Percentiles rank a stretch among this genome's conserved stretches.
Conservation (phyloP, 2,113 vertebrate species). For the Chloropsis hardwickii region DNA sequence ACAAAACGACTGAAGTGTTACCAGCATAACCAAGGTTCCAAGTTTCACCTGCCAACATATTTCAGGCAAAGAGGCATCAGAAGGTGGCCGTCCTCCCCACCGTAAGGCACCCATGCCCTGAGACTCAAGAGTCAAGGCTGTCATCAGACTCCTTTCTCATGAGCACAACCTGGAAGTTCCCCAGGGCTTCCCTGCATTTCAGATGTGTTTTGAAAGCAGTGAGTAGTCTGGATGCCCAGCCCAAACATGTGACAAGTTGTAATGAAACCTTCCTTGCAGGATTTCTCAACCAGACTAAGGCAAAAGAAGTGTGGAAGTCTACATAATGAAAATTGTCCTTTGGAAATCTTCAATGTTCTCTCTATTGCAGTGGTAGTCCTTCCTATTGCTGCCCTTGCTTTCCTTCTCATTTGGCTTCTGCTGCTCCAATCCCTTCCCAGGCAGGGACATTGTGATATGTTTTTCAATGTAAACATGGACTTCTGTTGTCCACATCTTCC, state of each 20-base stretch:
- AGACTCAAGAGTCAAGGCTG: not conserved
- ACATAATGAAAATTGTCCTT: not conserved
- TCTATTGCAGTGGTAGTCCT: not conserved
- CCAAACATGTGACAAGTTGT: not conserved
- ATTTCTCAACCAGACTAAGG: not conserved
- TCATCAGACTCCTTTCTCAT: not conserved
- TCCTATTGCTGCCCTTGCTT: not conserved
- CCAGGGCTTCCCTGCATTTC: not conserved
- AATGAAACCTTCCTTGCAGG: not conserved
- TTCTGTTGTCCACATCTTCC: not conserved
- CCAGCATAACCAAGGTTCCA: not conserved
- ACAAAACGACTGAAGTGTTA: not conserved
- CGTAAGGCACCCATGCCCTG: fast-evolving
- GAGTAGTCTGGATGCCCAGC: not conserved
- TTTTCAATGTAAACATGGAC: not conserved
- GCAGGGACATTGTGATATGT: not conserved
- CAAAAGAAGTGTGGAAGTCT: not conserved
- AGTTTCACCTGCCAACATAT: not conserved
- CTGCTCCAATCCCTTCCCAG: not conserved
- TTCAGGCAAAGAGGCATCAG: not conserved
- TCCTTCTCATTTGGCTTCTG: not conserved
- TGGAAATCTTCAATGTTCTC: not conserved
- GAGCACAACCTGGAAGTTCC: fast-evolving
- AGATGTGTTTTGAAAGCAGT: not conserved
- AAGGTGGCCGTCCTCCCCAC: not conserved